Conservation (phyloP, 2,888 invertebrate genomes). For the Sinodicranocentrus sp. region DNA sequence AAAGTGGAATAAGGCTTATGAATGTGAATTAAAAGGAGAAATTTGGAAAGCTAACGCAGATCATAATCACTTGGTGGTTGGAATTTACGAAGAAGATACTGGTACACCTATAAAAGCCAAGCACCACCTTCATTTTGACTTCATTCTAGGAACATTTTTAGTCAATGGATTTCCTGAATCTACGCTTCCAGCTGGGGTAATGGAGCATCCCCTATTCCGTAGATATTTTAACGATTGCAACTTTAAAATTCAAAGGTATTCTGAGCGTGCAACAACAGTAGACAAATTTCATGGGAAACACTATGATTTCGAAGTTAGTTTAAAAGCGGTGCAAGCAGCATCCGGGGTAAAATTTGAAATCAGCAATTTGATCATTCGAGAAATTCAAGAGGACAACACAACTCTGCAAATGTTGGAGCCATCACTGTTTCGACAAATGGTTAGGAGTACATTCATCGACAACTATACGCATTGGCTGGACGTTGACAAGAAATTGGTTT, state of each 20-base stretch:
- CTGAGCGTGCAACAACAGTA: slow-evolving; percentile 5
- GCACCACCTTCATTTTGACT: slow-evolving; percentile 44
- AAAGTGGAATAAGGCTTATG: slow-evolving; percentile 15
- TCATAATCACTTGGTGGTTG: neutral
- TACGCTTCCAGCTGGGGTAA: neutral
- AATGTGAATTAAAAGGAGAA: neutral
- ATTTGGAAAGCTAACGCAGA: neutral
- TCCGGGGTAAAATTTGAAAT: neutral
- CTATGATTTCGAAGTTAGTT: slow-evolving; percentile 41
- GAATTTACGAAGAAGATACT: slow-evolving; percentile 14
- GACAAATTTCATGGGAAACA: slow-evolving; percentile 32
- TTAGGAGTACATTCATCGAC: slow-evolving; percentile 20
- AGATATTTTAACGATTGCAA: slow-evolving; percentile 40
- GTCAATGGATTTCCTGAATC: slow-evolving; percentile 42
- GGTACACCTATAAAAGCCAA: neutral
- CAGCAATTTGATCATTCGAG: neutral
- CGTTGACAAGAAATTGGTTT: neutral
- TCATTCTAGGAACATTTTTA: slow-evolving; percentile 44
- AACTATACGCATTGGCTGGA: slow-evolving; percentile 65
- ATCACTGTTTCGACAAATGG: neutral
- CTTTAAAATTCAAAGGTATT: slow-evolving; percentile 37
- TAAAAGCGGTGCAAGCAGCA: neutral
- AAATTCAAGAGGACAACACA: slow-evolving; percentile 28
- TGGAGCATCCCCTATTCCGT: slow-evolving; percentile 10
- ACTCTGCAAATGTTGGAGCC: slow-evolving; percentile 28